Base-by-base conservation (phyloP, 2,797 vertebrate genomes). In the Coccyzus lansbergi region DNA sequence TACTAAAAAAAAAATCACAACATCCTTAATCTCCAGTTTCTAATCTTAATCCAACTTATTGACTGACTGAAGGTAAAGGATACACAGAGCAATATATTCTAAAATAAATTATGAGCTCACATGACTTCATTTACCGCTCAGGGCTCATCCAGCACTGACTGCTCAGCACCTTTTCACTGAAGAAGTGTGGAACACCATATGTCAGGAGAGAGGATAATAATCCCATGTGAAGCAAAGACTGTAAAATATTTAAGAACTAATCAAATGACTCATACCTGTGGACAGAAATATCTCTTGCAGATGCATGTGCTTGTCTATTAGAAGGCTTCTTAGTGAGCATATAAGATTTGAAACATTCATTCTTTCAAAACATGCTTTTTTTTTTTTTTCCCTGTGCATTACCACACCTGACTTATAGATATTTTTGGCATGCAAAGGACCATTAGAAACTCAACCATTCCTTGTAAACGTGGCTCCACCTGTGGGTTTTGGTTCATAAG, bases 311-410 rank as follows among this genome's bases (percentile, higher is more conserved):
- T 78, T 72, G 12, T 76, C 70, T 78, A 48, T 88, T 62, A 75
- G 36, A 93, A 81, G 31, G 19, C 21, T 77, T 67, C 49, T 36
- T 31, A 86, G 51, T 42, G 15, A 83, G 26, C 24, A 24, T n/a
- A 90, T 80, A 86, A 95, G 82, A 91, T 67, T 72, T 67, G 60
- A 86, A 38, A 7, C 46, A 15, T 12, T 80, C 15, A 25, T 59
- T 87, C 42, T 81, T 91, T 81, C 20, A 75, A 93, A 96, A 79
- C 9, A 52, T 33, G 25, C n/a, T 26, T 83, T 55, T 86, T 71
- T 67, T 3, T 26, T 83, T 55, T 86, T 71, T 67, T 3, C 2
- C 15, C n/a, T 86, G 9, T n/a, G 25, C 31, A 4, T 33, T 72
- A 48, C 53, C 86, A 79, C 65, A 86, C 59, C 83, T 93, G 56